Evolutionary conservation across 2,797 vertebrate genomes (phyloP).

Genomic region (Rhinophrynus dorsalis): DNA sequence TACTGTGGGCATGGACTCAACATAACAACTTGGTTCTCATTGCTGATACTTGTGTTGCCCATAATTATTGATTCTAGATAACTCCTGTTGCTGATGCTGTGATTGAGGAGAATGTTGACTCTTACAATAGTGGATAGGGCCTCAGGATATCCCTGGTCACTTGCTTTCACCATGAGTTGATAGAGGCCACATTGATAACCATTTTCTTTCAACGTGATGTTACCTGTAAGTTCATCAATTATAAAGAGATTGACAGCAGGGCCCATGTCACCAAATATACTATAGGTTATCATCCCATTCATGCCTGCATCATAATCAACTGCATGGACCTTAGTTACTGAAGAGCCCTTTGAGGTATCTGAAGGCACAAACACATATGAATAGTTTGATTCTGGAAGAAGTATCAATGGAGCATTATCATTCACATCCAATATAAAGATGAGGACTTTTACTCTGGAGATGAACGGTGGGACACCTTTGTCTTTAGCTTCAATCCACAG

Average conservation of each 20-base stretch:
- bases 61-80: slow-evolving; percentile 46
- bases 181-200: slow-evolving; percentile 69
- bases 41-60: neutral
- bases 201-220: slow-evolving; percentile 66
- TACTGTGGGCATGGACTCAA: slow-evolving; percentile 19
- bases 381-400: slow-evolving; percentile 74
- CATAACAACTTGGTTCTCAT: slow-evolving; percentile 8
- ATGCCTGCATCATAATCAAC: slow-evolving; percentile 71
- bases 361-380: slow-evolving; percentile 71
- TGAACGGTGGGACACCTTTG: slow-evolving; percentile 64
- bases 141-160: slow-evolving; percentile 70
- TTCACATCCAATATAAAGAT: slow-evolving; percentile 78
- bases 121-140: slow-evolving; percentile 73
- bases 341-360: slow-evolving; percentile 60
- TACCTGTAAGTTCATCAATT: slow-evolving; percentile 69
- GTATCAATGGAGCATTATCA: slow-evolving; percentile 75
- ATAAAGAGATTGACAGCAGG: slow-evolving; percentile 60
- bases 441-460: slow-evolving; percentile 67
- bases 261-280: slow-evolving; percentile 53
- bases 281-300: slow-evolving; percentile 76
- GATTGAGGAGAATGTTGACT: slow-evolving; percentile 75
- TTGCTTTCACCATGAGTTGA: slow-evolving; percentile 71
- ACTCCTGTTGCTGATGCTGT: slow-evolving; percentile 57
- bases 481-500: slow-evolving; percentile 69
- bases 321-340: slow-evolving; percentile 72